Evolutionary conservation across 2,888 invertebrate species (phyloP).

Genomic region (Drosophila kokeensis): DNA sequence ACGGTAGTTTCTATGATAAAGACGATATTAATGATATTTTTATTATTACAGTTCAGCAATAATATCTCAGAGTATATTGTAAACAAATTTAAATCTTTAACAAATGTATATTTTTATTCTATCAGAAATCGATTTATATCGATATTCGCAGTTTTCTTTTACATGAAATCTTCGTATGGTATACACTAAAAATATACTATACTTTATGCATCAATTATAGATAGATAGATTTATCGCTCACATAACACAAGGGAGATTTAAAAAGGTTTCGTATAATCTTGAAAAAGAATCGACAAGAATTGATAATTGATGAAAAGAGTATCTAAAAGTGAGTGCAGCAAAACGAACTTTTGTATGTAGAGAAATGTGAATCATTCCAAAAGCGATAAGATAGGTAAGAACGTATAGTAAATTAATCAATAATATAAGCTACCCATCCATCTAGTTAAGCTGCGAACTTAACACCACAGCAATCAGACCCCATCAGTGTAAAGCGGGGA

Average conservation of each 20-base stretch:
- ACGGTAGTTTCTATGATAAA: too few species aligned
- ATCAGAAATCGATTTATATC: not conserved
- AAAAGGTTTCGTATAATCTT: not conserved
- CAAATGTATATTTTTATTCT: not conserved
- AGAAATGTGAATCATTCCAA: not conserved
- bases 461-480: not conserved
- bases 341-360: not conserved
- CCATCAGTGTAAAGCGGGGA: slow-evolving; percentile 15
- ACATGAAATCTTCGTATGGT: not conserved
- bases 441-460: slow-evolving; percentile 1
- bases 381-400: slow-evolving; percentile 1
- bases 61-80: not conserved
- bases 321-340: not conserved
- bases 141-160: not conserved
- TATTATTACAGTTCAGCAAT: not conserved
- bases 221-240: not conserved
- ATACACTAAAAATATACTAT: not conserved
- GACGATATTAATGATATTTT: not conserved
- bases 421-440: not conserved
- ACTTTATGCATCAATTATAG: not conserved
- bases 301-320: not conserved
- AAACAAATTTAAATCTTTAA: not conserved
- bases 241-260: not conserved
- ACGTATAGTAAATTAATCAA: not conserved
- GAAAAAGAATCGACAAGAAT: not conserved